These are phyloP conservation scores for Pseudomyrmex concolor DNA, from an alignment of 1,140 invertebrate species.

Conservation along the genomic window DNA sequence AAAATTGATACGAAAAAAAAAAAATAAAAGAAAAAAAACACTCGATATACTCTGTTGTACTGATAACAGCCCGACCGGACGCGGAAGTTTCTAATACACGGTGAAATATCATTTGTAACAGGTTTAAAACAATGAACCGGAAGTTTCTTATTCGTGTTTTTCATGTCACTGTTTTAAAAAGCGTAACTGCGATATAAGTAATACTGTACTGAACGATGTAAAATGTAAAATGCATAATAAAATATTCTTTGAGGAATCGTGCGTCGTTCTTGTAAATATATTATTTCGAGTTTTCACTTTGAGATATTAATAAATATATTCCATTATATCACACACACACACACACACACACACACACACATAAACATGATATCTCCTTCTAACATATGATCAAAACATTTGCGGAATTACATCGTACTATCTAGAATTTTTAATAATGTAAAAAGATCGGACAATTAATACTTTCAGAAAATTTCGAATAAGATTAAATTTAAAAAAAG, in stretches of 20 bases:
- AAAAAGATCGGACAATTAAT: no score
- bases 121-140: conserved; percentile 26
- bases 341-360: no score
- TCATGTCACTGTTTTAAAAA: conserved; percentile 20
- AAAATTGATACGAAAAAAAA: background rate
- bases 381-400: no score
- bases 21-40: no score
- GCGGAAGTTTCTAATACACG: background rate
- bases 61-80: background rate
- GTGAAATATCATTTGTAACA: conserved; percentile 24
- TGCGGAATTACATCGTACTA: no score
- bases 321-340: no score
- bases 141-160: conserved; percentile 48
- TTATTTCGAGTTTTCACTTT: background rate
- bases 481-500: no score
- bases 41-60: background rate
- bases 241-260: conserved; percentile 65
- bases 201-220: conserved; percentile 57
- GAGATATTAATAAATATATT: no score
- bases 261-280: background rate
- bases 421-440: no score
- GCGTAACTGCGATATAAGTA: conserved; percentile 41
- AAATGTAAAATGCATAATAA: conserved; percentile 60
- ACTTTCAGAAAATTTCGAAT: no score
- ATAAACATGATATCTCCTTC: no score